Evolutionary conservation across 2,888 invertebrate species (phyloP).

Genomic region (Drosophila kuntzei): DNA sequence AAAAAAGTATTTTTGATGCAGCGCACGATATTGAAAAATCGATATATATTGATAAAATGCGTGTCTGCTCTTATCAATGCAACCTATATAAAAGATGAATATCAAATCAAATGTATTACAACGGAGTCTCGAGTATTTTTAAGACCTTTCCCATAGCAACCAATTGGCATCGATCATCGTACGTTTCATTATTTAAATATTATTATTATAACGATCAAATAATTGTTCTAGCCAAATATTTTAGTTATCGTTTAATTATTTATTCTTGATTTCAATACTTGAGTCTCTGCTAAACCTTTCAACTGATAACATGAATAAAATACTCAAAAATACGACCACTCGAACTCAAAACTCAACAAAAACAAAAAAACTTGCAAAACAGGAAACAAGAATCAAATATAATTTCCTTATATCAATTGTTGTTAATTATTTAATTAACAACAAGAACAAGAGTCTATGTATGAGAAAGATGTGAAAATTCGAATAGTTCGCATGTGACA

Average conservation of each 20-base stretch:
- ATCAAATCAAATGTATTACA: slow-evolving; percentile 69
- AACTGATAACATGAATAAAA: slow-evolving; percentile 53
- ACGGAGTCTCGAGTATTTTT: slow-evolving; percentile 77
- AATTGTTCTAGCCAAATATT: slow-evolving; percentile 35
- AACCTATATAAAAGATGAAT: slow-evolving; percentile 53
- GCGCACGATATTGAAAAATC: slow-evolving; percentile 29
- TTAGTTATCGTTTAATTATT: slow-evolving; percentile 24
- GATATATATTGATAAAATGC: neutral
- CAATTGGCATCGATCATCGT: slow-evolving; percentile 32
- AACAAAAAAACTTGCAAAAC: slow-evolving; percentile 62
- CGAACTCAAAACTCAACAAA: slow-evolving; percentile 30
- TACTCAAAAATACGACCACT: slow-evolving; percentile 75
- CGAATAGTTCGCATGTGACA: slow-evolving; percentile 57
- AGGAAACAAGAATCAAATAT: slow-evolving; percentile 13
- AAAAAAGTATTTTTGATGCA: slow-evolving; percentile 69
- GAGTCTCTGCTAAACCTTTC: slow-evolving; percentile 64
- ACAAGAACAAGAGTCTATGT: slow-evolving; percentile 39
- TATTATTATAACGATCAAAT: slow-evolving; percentile 24
- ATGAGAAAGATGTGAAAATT: slow-evolving; percentile 42
- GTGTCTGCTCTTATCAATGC: slow-evolving; percentile 36
- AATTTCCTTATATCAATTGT: slow-evolving; percentile 16
- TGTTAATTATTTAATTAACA: slow-evolving; percentile 9
- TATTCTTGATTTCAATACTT: slow-evolving; percentile 59
- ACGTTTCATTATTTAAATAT: slow-evolving; percentile 3
- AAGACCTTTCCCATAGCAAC: slow-evolving; percentile 37